phyloP scores from a whole-genome alignment of 2,113 vertebrate genomes.

The Tursiops truncatus region DNA sequence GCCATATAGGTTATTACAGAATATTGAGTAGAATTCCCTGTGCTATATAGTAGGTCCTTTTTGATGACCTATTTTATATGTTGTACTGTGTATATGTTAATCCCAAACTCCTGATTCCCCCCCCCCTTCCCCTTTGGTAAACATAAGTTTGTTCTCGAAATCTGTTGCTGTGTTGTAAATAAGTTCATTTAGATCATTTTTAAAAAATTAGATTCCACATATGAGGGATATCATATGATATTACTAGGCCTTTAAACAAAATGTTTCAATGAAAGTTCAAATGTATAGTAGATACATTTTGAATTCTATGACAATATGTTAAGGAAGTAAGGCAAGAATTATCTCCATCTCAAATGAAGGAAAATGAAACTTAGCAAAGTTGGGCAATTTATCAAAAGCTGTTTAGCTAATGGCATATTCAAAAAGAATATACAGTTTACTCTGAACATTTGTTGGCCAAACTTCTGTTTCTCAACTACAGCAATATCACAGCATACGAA shows the following conservation, averaged over 20 bases:
- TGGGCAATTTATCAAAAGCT: constrained; percentile 12
- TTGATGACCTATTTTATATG: neutral
- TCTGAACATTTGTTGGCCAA: constrained; percentile 65
- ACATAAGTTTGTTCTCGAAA: neutral
- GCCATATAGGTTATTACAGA: neutral
- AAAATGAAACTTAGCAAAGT: constrained; percentile 2
- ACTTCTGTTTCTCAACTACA: constrained; percentile 56
- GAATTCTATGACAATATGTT: neutral
- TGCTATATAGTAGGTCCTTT: neutral
- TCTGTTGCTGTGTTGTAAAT: neutral
- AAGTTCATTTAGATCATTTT: neutral
- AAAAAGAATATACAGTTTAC: constrained; percentile 47
- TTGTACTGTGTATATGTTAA: neutral
- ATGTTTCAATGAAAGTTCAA: constrained; percentile 13
- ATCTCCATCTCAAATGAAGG: neutral
- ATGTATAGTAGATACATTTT: neutral
- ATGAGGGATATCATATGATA: neutral
- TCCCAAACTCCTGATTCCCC: neutral
- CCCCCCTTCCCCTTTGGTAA: neutral
- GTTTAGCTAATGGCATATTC: neutral
- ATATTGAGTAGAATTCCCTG: neutral
- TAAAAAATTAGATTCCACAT: neutral
- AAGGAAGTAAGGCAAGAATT: neutral
- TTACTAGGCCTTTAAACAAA: neutral
- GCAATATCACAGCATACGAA: constrained; percentile 62